Evolutionary conservation across 2,888 invertebrate species (phyloP).

Genomic region (Heliconius charithonia): DNA sequence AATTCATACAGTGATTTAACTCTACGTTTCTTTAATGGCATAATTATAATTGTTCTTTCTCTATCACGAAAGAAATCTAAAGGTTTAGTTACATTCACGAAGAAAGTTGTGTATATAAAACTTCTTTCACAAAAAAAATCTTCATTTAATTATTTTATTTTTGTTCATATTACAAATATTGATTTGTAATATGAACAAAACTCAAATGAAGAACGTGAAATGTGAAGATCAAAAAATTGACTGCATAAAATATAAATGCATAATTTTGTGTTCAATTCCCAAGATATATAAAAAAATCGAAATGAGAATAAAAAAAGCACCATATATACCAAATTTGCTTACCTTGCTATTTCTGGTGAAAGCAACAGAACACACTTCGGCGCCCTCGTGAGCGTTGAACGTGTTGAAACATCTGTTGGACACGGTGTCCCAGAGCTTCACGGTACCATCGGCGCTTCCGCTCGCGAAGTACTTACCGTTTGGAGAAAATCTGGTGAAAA

Average conservation of each 20-base stretch:
- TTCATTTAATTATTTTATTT: no score
- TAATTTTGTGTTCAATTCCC: no score
- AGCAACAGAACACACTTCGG: conserved; percentile 95
- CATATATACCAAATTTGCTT: conserved; percentile 41
- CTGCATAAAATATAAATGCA: no score
- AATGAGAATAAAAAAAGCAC: background rate
- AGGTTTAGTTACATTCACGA: no score
- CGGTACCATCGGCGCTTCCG: conserved; percentile 95
- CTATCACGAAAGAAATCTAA: no score
- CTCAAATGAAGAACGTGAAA: no score
- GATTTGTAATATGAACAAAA: no score
- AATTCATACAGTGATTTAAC: background rate
- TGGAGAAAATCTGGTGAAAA: conserved; percentile 68
- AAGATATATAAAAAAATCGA: background rate
- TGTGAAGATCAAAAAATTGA: no score
- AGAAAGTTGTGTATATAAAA: no score
- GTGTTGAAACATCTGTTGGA: conserved; percentile 96
- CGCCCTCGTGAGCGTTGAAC: conserved; percentile 97
- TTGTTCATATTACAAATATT: no score
- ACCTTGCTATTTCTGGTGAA: conserved; percentile 99
- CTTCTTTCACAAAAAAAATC: no score
- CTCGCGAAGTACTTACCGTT: conserved; percentile 88
- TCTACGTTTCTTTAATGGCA: background rate
- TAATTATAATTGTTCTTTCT: no score
- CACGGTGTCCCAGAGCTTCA: conserved; percentile 99